Conservation (phyloP, 1,140 invertebrate species). For the Atopsyche davidsoni region DNA sequence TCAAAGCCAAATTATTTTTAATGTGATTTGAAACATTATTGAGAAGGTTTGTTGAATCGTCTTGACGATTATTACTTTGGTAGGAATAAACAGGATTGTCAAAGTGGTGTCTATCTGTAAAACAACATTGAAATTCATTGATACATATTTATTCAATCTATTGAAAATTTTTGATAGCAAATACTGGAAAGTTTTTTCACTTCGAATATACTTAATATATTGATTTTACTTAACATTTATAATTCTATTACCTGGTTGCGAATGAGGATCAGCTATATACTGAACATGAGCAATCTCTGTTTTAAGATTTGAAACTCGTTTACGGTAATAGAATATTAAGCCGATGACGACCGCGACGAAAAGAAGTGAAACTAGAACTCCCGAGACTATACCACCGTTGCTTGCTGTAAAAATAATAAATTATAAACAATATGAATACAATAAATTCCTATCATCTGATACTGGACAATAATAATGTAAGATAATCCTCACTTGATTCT, state of each 20-base stretch:
- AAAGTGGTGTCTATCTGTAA: constrained; percentile 79
- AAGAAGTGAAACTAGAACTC: constrained; percentile 62
- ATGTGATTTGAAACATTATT: constrained; percentile 53
- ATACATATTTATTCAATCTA: constrained; percentile 9
- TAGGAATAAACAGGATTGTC: constrained; percentile 88
- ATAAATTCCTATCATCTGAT: no score
- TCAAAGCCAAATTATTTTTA: constrained; percentile 60
- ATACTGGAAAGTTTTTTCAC: no score
- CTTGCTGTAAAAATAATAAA: constrained; percentile 33
- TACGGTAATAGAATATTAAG: constrained; percentile 69
- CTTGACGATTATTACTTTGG: constrained; percentile 52
- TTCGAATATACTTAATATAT: no score
- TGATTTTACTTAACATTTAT: no score
- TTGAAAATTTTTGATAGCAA: no score
- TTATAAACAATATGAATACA: no score
- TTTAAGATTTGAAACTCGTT: constrained; percentile 72
- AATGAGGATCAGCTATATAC: constrained; percentile 74
- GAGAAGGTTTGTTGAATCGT: constrained; percentile 54
- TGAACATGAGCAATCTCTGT: constrained; percentile 82
- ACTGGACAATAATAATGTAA: no score
- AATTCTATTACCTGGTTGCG: constrained; percentile 61
- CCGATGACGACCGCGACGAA: constrained; percentile 56
- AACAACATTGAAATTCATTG: constrained; percentile 23
- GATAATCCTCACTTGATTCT: no score
- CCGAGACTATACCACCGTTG: constrained; percentile 56